Evolutionary conservation across 1,140 invertebrate genomes (phyloP).

Genomic region (Chironomus tepperi): DNA sequence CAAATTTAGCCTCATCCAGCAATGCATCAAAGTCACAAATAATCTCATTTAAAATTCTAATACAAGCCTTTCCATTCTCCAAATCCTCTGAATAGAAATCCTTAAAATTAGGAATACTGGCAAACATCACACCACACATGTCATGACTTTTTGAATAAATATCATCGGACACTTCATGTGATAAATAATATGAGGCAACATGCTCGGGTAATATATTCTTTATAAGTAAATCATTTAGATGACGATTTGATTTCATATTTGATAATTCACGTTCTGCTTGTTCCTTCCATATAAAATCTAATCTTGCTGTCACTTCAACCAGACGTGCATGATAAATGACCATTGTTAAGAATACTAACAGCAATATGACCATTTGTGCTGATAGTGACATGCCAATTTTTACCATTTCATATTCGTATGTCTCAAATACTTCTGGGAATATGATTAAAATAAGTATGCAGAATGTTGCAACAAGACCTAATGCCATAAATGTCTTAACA

Average conservation of each 20-base stretch:
- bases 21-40: constrained; percentile 89
- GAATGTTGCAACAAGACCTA: constrained; percentile 64
- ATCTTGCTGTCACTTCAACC: constrained; percentile 77
- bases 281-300: constrained; percentile 94
- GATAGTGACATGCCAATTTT: constrained; percentile 52
- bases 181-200: constrained; percentile 87
- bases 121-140: constrained; percentile 94
- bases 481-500: constrained; percentile 74
- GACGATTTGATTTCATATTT: constrained; percentile 63
- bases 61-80: constrained; percentile 94
- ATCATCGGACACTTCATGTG: constrained; percentile 65
- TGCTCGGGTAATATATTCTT: constrained; percentile 91
- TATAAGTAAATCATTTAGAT: constrained; percentile 40
- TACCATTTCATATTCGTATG: constrained; percentile 29
- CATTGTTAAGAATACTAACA: constrained; percentile 74
- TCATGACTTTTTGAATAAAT: constrained; percentile 89
- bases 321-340: constrained; percentile 85
- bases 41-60: constrained; percentile 95
- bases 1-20: constrained; percentile 79
- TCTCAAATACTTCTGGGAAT: constrained; percentile 41
- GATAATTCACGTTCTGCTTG: constrained; percentile 80
- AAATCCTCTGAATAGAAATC: constrained; percentile 98
- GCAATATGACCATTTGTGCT: constrained; percentile 68
- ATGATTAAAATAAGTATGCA: constrained; percentile 56
- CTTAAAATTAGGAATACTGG: constrained; percentile 96